Evolutionary conservation across 2,113 vertebrate species (phyloP).

Genomic region (Pachypanchax playfairii): DNA sequence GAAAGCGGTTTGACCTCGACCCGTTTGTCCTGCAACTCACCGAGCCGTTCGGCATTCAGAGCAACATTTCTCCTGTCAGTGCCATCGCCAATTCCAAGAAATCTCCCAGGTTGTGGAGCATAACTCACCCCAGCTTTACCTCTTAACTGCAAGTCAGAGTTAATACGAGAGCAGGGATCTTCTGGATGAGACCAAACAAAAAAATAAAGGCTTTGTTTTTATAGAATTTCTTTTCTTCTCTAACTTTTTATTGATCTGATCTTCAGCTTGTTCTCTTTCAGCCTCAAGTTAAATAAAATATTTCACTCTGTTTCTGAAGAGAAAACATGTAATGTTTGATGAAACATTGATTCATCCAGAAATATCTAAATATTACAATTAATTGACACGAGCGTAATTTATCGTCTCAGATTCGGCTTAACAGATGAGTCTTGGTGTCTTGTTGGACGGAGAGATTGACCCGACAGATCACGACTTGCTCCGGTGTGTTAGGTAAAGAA

Average conservation of each 20-base stretch:
- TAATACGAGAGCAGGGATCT: constrained; percentile 4
- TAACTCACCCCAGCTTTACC: neutral
- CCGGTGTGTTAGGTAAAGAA: too few relatives aligned
- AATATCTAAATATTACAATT: neutral
- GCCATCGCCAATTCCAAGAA: neutral
- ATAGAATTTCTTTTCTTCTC: constrained; percentile 35
- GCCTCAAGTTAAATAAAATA: neutral
- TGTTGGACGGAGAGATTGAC: too few relatives aligned
- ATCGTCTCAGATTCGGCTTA: too few relatives aligned
- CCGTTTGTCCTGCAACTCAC: neutral
- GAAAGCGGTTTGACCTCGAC: constrained; percentile 46
- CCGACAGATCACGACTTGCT: too few relatives aligned
- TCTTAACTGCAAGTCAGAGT: constrained; percentile 11
- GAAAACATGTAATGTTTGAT: neutral
- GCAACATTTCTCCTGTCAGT: neutral
- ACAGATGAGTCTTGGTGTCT: too few relatives aligned
- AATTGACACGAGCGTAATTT: too few relatives aligned
- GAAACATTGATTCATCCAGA: neutral
- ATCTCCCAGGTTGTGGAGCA: constrained; percentile 7
- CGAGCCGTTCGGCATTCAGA: constrained; percentile 32
- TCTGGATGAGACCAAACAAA: neutral
- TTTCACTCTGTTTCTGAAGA: neutral
- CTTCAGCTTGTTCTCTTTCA: constrained; percentile 6
- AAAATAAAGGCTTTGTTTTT: constrained; percentile 32
- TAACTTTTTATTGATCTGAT: constrained; percentile 24